phyloP scores from a whole-genome alignment of 2,888 invertebrate genomes.

The Synanthedon myopaeformis region DNA sequence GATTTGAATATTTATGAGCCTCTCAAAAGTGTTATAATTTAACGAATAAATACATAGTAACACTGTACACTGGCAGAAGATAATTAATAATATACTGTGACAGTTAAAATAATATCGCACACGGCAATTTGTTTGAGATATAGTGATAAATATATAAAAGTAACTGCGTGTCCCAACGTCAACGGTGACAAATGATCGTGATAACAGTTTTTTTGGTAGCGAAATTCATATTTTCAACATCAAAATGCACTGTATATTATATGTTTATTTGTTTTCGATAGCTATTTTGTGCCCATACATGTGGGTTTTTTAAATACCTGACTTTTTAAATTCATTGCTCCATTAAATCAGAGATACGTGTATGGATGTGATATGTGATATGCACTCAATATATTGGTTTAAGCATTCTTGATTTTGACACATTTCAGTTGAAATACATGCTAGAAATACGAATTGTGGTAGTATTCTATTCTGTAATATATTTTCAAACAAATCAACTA shows the following conservation, averaged over 20 bases:
- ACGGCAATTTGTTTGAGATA: slow-evolving; percentile 16
- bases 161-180: slow-evolving; percentile 6
- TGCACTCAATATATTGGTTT: no score
- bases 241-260: slow-evolving; percentile 5
- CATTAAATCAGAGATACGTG: no score
- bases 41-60: not conserved
- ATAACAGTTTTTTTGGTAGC: slow-evolving; percentile 9
- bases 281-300: not conserved
- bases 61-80: not conserved
- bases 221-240: slow-evolving; percentile 1
- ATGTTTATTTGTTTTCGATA: not conserved
- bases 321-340: no score
- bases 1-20: not conserved
- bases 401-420: no score
- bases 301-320: no score
- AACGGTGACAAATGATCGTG: slow-evolving; percentile 14
- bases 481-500: no score
- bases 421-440: no score
- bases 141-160: slow-evolving; percentile 13
- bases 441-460: no score
- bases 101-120: slow-evolving; percentile 1
- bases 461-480: no score
- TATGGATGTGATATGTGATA: no score
- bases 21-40: not conserved
- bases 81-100: not conserved